phyloP scores from a whole-genome alignment of 2,113 vertebrate genomes.

The Leptodactylus fuscus region DNA sequence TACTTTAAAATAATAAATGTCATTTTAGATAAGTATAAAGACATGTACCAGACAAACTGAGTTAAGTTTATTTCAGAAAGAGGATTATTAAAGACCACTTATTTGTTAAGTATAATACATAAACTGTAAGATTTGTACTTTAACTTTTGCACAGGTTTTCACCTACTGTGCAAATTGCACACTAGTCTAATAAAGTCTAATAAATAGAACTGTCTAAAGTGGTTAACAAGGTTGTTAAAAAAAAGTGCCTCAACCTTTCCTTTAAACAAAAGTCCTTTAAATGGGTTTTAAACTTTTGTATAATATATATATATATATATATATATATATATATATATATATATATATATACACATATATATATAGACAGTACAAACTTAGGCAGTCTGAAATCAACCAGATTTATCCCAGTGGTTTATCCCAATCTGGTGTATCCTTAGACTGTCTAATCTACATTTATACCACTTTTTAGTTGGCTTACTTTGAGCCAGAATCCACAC shows the following conservation, averaged over 20 bases:
- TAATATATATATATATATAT: too few relatives aligned
- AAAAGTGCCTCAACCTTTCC: background rate
- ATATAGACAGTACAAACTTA: too few relatives aligned
- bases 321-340: too few relatives aligned
- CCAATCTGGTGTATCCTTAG: too few relatives aligned
- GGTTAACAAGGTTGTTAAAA: background rate
- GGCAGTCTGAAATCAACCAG: too few relatives aligned
- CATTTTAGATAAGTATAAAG: background rate
- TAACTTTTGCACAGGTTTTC: background rate
- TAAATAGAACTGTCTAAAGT: background rate
- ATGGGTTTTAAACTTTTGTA: background rate
- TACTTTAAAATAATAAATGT: background rate
- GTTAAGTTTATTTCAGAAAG: slow-evolving; percentile 14
- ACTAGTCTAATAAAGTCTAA: too few relatives aligned
- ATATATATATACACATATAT: too few relatives aligned
- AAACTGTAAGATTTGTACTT: background rate
- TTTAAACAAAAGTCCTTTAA: background rate
- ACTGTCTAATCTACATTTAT: too few relatives aligned
- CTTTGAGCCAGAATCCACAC: too few relatives aligned
- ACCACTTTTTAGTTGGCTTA: too few relatives aligned
- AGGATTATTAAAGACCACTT: background rate
- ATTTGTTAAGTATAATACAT: background rate
- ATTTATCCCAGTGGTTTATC: too few relatives aligned
- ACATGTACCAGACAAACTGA: background rate
- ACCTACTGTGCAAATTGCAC: background rate